A percentile compares a stretch with the other conserved stretches of the same genome.
Conservation (phyloP, 2,113 vertebrate species). For the Indicator indicator region DNA sequence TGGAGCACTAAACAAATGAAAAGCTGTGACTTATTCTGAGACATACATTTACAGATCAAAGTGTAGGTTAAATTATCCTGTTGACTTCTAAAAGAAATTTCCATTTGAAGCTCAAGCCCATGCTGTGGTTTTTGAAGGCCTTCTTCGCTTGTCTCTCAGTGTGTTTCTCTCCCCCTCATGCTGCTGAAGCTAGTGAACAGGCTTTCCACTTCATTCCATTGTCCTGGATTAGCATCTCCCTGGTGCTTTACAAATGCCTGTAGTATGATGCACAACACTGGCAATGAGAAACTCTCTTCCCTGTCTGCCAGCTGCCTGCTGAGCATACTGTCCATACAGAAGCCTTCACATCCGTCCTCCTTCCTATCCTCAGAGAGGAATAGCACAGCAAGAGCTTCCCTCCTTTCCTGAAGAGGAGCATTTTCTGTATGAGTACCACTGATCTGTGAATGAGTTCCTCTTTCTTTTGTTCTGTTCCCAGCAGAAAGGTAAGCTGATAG, state of each 20-base stretch:
- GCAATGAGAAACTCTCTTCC: neutral
- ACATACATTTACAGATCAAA: neutral
- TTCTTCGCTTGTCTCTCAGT: neutral
- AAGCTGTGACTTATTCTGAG: neutral
- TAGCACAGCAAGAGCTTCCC: neutral
- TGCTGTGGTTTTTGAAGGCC: neutral
- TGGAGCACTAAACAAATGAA: neutral
- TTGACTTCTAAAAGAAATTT: neutral
- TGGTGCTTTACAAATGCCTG: neutral
- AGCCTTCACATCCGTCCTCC: neutral
- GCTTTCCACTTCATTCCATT: neutral
- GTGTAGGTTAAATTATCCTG: neutral
- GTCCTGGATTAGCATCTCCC: neutral
- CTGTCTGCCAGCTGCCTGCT: neutral
- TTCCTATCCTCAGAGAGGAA: neutral
- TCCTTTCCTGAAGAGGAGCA: neutral
- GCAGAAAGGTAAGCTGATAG: neutral
- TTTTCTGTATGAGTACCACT: neutral
- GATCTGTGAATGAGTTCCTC: neutral
- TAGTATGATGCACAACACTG: neutral
- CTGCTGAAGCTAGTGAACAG: neutral
- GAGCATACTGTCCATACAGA: neutral
- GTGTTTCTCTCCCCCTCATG: neutral
- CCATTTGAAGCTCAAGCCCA: accelerated
- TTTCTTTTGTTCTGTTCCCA: neutral